A percentile compares a stretch with the other conserved stretches of the same genome.
These are phyloP conservation scores for Hoplias malabaricus DNA, from an alignment of 2,113 vertebrate genomes.

Conservation along the genomic window DNA sequence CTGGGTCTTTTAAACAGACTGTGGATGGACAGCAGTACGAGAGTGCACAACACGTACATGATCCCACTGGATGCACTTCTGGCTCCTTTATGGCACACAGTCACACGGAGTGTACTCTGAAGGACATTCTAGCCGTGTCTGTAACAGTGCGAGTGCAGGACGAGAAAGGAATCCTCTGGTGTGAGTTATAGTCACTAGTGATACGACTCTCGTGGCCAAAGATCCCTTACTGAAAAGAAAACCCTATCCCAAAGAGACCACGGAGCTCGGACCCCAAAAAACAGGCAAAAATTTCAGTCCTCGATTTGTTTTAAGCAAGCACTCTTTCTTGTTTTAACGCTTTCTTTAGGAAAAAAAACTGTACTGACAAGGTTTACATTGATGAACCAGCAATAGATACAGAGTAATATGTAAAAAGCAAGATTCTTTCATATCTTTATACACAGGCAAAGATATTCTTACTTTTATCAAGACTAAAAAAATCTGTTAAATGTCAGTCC, in stretches of 20 bases:
- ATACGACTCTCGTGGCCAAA: background rate
- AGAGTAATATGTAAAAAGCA: no score
- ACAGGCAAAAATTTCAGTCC: no score
- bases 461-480: no score
- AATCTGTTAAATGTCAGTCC: no score
- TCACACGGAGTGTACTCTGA: background rate
- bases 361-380: no score
- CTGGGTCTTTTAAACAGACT: constrained; percentile 60
- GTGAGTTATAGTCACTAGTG: constrained; percentile 24
- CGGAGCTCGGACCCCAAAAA: no score
- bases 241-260: background rate
- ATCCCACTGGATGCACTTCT: background rate
- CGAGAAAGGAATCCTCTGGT: constrained; percentile 36
- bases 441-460: no score
- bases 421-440: no score
- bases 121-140: constrained; percentile 10
- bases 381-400: no score
- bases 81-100: background rate
- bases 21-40: constrained; percentile 66
- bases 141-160: background rate
- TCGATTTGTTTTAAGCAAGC: no score
- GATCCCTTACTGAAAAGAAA: constrained; percentile 6
- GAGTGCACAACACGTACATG: constrained; percentile 71
- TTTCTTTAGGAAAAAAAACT: no score
- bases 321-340: no score